These are phyloP conservation scores for Sarcophaga bullata DNA, from an alignment of 1,140 invertebrate species.

Conservation along the genomic window DNA sequence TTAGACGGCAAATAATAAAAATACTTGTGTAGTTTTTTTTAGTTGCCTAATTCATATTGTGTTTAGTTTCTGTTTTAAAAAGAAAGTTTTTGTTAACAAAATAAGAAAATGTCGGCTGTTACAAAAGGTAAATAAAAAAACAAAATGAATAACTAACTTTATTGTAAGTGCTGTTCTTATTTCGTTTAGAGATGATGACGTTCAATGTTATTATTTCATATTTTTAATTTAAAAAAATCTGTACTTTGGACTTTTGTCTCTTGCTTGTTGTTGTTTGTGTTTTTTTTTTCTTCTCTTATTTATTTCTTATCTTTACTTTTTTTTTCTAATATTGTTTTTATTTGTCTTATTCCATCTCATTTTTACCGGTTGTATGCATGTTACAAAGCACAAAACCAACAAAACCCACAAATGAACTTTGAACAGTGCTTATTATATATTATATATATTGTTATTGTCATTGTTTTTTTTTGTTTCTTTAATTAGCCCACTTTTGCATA, in stretches of 20 bases:
- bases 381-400: slow-evolving; percentile 16
- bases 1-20: background rate
- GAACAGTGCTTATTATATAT: background rate
- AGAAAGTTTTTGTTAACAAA: background rate
- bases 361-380: slow-evolving; percentile 30
- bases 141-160: background rate
- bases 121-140: slow-evolving; percentile 42
- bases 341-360: background rate
- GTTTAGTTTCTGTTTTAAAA: background rate
- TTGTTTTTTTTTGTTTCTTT: too few species aligned
- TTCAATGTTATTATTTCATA: background rate
- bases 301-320: background rate
- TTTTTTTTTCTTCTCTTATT: background rate
- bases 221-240: background rate
- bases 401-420: slow-evolving; percentile 18
- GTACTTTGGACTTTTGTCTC: slow-evolving; percentile 34
- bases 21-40: background rate
- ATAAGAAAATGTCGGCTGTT: slow-evolving; percentile 42
- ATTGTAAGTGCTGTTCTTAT: background rate
- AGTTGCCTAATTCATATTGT: background rate
- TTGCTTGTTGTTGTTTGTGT: background rate
- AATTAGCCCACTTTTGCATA: too few species aligned
- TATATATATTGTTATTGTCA: background rate
- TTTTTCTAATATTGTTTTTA: background rate
- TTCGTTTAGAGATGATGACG: background rate